Evolutionary conservation across 92 coral and sea anemone species (phyloP).

Genomic region (Zoanthus sociatus): DNA sequence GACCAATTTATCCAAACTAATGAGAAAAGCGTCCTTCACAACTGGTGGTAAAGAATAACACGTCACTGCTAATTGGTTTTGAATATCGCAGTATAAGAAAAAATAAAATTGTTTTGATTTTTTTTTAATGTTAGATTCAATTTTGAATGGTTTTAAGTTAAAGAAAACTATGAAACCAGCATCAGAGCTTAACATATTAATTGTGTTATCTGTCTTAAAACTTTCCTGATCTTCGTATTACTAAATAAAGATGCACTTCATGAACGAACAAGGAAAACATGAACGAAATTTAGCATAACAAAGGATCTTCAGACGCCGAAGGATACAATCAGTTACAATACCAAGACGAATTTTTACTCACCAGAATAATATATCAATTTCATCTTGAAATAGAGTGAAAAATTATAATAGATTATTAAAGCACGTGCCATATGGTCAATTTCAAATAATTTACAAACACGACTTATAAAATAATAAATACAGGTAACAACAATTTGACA

Average conservation of each 20-base stretch:
- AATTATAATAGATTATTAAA: background rate
- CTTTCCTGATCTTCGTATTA: background rate
- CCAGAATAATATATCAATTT: background rate
- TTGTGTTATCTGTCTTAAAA: background rate
- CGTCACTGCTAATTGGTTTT: background rate
- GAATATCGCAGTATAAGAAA: background rate
- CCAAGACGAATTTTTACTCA: background rate
- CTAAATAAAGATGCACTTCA: slow-evolving; percentile 6
- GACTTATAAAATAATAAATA: background rate
- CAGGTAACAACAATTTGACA: background rate
- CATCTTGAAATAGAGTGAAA: slow-evolving; percentile 1
- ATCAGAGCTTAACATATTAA: background rate
- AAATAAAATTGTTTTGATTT: background rate
- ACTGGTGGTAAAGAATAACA: background rate
- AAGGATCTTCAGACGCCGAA: background rate
- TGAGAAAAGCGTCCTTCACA: background rate
- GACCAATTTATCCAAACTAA: too few species aligned
- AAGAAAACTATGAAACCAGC: background rate
- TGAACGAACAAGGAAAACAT: slow-evolving; percentile 32
- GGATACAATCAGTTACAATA: background rate
- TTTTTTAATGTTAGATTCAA: too few species aligned
- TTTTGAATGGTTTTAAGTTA: background rate
- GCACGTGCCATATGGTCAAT: background rate
- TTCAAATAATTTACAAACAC: background rate
- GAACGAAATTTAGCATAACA: slow-evolving; percentile 35